Base-by-base conservation (phyloP, 92 coral and sea anemone genomes). In the Siderastrea radians region DNA sequence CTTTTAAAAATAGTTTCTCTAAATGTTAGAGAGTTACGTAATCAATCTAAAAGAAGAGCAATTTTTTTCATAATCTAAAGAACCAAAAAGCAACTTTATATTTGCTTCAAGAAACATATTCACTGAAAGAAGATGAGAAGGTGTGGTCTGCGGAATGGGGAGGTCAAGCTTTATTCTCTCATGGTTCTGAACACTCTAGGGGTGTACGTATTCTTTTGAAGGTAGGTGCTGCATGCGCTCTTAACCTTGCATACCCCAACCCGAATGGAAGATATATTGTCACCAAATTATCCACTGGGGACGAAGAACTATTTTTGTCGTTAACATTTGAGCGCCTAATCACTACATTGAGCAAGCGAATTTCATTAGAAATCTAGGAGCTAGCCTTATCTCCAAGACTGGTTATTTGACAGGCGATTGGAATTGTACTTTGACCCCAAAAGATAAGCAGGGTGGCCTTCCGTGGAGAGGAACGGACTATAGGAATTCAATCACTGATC, bases 391-490 rank as follows among this genome's bases (percentile, higher is more conserved):
- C 15, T 11, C 15, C 78, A 16, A 74, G 17, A 47, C 3, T 15
- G 13, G 49, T 74, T n/a, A 74, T 74, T 2, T 5, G n/a, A n/a
- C 78, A 51, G 62, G 78, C 13, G 78, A 74, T 11, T 74, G 78
- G 78, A 75, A 75, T 17, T 53, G 63, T 10, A 75, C 79, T 15
- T 52, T 52, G 12, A 72, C 55, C 0, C 26, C 55, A 72, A 72
- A 49, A 5, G 77, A 72, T 49, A 72, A 75, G 12, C 2, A 3
- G 7, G 79, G 79, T 10, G 79, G 79, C 62, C 47, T 75, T 14
- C 79, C 79, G 0, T 55, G 79, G 65, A 75, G 65, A 5, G 79
- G 5, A 53, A 53, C 79, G 6, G 50, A 53, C 8, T 72, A 72
- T 9, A 72, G 77, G 49, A 72, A 72, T 11, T 48, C 59, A 11